phyloP scores from a whole-genome alignment of 2,797 vertebrate genomes.

The Distichodus sexfasciatus region DNA sequence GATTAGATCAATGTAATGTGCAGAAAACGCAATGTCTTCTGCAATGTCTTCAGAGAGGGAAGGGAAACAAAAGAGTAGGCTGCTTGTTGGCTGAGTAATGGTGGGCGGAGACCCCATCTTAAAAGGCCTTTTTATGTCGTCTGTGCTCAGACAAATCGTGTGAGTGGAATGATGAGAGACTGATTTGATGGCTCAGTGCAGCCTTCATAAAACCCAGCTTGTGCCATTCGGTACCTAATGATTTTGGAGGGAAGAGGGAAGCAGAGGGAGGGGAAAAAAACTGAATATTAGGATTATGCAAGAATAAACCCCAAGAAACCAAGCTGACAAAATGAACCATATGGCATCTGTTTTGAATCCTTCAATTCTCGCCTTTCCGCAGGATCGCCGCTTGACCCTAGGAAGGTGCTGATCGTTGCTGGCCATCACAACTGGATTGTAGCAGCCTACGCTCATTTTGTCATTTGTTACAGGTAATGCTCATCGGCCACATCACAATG shows the following conservation, averaged over 20 bases:
- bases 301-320: background rate
- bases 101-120: constrained; percentile 29
- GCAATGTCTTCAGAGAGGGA: background rate
- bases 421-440: constrained; percentile 99
- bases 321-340: background rate
- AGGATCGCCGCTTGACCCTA: constrained; percentile 90
- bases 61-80: constrained; percentile 1
- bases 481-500: background rate
- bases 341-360: no score
- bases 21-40: background rate
- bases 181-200: background rate
- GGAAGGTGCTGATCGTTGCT: constrained; percentile 93
- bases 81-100: constrained; percentile 12
- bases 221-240: no score
- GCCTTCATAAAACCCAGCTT: background rate
- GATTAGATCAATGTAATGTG: no score
- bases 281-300: background rate
- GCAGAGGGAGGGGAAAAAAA: no score
- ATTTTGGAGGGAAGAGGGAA: no score
- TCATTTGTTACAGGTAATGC: constrained; percentile 95
- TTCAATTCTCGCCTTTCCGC: constrained; percentile 19
- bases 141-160: constrained; percentile 35
- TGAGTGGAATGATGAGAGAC: constrained; percentile 30
- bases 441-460: constrained; percentile 94
- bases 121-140: constrained; percentile 45